These are phyloP conservation scores for Lepidocyrtinus sp. DNA, from an alignment of 2,888 invertebrate species.

Conservation along the genomic window DNA sequence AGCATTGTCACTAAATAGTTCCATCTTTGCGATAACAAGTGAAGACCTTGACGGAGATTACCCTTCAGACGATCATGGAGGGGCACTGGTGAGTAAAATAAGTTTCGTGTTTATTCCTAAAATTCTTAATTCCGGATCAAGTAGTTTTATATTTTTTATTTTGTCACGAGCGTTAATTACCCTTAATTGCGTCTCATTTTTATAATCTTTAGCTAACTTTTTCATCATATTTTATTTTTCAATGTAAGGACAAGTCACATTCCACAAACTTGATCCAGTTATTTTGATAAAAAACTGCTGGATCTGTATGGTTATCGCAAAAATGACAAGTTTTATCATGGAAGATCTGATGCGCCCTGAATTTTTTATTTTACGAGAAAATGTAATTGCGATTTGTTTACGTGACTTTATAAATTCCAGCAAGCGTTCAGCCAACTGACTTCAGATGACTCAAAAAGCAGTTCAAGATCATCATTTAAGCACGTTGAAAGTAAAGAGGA, in stretches of 20 bases:
- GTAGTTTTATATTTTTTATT: too few relatives aligned
- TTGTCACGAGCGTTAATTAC: too few relatives aligned
- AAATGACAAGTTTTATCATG: too few relatives aligned
- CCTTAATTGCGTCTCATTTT: too few relatives aligned
- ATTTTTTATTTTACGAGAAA: not conserved
- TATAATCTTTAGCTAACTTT: too few relatives aligned
- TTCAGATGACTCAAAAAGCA: conserved; percentile 24
- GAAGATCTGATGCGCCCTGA: too few relatives aligned
- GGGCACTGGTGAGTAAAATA: conserved; percentile 22
- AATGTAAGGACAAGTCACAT: not conserved
- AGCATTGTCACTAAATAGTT: not conserved
- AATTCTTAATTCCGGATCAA: too few relatives aligned
- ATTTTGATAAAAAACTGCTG: too few relatives aligned
- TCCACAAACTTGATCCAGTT: not conserved
- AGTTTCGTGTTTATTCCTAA: not conserved
- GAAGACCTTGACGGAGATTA: conserved; percentile 31
- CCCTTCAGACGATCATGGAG: conserved; percentile 43
- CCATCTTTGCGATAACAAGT: not conserved
- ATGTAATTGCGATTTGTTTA: not conserved
- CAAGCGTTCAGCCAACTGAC: conserved; percentile 38
- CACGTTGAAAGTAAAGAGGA: not conserved
- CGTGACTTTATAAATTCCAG: conserved; percentile 20
- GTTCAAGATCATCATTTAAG: conserved; percentile 11
- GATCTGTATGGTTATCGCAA: too few relatives aligned
- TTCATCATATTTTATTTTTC: not conserved